These are phyloP conservation scores for Achlya flavicornis DNA, from an alignment of 2,888 invertebrate species.

Conservation along the genomic window DNA sequence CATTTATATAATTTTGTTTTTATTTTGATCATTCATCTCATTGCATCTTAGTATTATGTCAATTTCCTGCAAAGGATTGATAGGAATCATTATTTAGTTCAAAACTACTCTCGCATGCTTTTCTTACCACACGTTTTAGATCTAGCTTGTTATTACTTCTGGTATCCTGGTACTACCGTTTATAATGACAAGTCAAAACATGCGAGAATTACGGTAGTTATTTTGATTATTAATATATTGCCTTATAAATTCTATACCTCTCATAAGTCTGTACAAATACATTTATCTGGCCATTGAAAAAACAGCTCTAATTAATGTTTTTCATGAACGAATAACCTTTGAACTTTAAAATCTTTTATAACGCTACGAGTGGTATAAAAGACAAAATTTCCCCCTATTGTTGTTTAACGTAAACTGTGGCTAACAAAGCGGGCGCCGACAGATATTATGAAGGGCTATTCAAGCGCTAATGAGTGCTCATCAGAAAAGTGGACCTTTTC, in stretches of 20 bases:
- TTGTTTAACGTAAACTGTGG: constrained; percentile 3
- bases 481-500: neutral
- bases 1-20: neutral
- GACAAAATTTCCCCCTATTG: neutral
- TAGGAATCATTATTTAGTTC: neutral
- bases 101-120: too few species aligned
- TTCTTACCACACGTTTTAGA: too few species aligned
- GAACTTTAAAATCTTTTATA: neutral
- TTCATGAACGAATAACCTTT: too few species aligned
- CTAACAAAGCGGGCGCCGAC: constrained; percentile 5
- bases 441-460: constrained; percentile 29
- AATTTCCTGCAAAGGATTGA: neutral
- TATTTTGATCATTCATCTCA: neutral
- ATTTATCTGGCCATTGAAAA: too few species aligned
- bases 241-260: too few species aligned
- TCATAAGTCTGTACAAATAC: too few species aligned
- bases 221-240: too few species aligned
- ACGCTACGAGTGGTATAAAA: neutral
- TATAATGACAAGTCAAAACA: neutral
- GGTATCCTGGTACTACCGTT: neutral
- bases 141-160: neutral
- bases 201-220: too few species aligned
- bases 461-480: constrained; percentile 23
- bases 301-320: too few species aligned
- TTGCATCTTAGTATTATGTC: neutral